Evolutionary conservation across 1,140 invertebrate species (phyloP).

Genomic region (Platorchestia sp.): DNA sequence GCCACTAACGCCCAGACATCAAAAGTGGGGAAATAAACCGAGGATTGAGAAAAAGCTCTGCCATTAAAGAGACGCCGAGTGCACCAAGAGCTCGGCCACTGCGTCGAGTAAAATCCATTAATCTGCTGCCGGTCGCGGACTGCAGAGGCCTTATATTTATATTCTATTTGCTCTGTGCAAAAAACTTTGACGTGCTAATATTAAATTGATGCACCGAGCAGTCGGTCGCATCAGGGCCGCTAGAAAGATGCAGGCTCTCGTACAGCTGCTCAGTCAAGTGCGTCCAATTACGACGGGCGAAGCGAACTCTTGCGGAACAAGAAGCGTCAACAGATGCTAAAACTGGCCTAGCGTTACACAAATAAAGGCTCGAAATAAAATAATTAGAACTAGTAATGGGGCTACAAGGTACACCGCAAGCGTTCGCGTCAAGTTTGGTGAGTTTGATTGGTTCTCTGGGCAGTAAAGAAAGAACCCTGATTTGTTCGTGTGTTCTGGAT

Average conservation of each 20-base stretch:
- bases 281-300: background rate
- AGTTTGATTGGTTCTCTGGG: too few species aligned
- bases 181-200: background rate
- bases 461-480: too few species aligned
- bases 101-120: background rate
- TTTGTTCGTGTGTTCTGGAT: too few species aligned
- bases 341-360: background rate
- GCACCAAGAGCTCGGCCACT: background rate
- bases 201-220: background rate
- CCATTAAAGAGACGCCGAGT: background rate
- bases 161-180: background rate
- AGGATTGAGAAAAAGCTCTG: background rate
- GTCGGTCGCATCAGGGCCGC: background rate
- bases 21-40: constrained; percentile 2
- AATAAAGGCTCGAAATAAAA: background rate
- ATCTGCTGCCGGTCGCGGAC: constrained; percentile 5
- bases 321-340: background rate
- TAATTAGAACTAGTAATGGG: too few species aligned
- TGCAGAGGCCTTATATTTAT: constrained; percentile 56
- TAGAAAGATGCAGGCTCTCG: background rate
- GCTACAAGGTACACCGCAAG: too few species aligned
- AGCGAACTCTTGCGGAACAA: background rate
- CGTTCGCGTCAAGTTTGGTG: too few species aligned
- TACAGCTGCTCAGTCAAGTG: background rate
- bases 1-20: background rate